Base-by-base conservation (phyloP, 2,888 invertebrate genomes). In the Cheilosia grossa region DNA sequence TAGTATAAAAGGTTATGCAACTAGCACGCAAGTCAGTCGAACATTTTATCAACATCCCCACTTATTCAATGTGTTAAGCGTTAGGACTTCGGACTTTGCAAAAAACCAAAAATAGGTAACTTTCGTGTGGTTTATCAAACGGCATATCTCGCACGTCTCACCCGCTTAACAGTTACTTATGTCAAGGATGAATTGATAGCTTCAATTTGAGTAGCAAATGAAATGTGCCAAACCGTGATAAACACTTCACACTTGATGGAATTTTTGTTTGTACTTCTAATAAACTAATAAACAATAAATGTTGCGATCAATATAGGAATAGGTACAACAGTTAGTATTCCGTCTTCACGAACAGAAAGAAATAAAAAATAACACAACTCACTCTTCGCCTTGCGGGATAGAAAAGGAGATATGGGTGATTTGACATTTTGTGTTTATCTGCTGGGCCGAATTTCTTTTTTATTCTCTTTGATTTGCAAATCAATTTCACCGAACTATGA, bases 341-440 rank as follows among this genome's bases (percentile, higher is more conserved):
- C 33, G 2, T 10, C 27, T 30, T 7, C 30, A 30, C 30, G 33
- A 37, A 54, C n/a, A 24, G 3, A 24, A 24, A 24, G 2, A 6
- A 5, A n/a, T n/a, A 17, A 54, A 54, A 30, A 47, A 37, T 24
- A 51, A 30, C 53, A 42, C 17, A 42, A 82, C 82, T 82, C 72
- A 82, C 82, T 77, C 75, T 54, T 70, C 82, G 77, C 54, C 77
- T 82, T 10, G 53, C 53, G 17, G 61, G 77, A 59, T 59, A 66
- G 54, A 72, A 77, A 27, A 69, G 33, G 33, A 75, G 61, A 73
- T 80, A 61, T 30, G 58, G 63, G n/a, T 59, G 56, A 61, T 82
- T 82, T 56, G 82, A 77, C 82, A 82, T 82, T 61, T 61, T n/a
- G n/a, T 67, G 37, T 13, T 3, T 37, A 37, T 44, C 27, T 61